phyloP scores from a whole-genome alignment of 2,797 vertebrate species.

The Helarctos malayanus region DNA sequence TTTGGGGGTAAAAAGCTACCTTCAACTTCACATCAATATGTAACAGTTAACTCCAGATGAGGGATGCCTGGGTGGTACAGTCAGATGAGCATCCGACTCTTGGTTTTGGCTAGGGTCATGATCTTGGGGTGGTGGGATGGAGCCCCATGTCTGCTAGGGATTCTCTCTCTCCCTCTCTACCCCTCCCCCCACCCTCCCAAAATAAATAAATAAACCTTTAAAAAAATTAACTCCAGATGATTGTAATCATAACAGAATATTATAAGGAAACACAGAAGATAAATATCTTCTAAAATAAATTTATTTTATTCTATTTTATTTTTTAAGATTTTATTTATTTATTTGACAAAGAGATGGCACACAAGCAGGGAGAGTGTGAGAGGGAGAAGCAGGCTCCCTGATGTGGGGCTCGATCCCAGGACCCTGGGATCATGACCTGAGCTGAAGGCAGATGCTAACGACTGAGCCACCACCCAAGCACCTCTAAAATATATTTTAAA shows the following conservation, averaged over 20 bases:
- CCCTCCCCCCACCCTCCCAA: background rate
- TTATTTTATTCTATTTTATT: background rate
- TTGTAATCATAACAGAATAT: background rate
- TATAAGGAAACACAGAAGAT: background rate
- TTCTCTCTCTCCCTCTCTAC: background rate
- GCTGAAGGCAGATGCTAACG: too few species aligned
- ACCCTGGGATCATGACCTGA: too few species aligned
- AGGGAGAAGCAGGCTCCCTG: too few species aligned
- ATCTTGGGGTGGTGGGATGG: background rate
- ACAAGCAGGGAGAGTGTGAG: too few species aligned
- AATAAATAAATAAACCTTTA: background rate
- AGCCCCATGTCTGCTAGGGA: background rate
- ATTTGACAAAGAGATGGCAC: too few species aligned
- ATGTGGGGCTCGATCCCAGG: too few species aligned
- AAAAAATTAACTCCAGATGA: background rate
- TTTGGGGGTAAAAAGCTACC: background rate
- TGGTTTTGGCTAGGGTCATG: background rate
- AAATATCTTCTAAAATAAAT: background rate
- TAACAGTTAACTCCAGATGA: constrained; percentile 11
- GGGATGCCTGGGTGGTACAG: background rate
- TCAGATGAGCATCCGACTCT: background rate
- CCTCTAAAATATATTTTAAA: background rate
- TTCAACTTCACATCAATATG: background rate
- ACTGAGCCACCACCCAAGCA: too few species aligned
- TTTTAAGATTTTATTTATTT: too few species aligned